These are phyloP conservation scores for Chionomys nivalis DNA, from an alignment of 2,113 vertebrate genomes.

Conservation along the genomic window DNA sequence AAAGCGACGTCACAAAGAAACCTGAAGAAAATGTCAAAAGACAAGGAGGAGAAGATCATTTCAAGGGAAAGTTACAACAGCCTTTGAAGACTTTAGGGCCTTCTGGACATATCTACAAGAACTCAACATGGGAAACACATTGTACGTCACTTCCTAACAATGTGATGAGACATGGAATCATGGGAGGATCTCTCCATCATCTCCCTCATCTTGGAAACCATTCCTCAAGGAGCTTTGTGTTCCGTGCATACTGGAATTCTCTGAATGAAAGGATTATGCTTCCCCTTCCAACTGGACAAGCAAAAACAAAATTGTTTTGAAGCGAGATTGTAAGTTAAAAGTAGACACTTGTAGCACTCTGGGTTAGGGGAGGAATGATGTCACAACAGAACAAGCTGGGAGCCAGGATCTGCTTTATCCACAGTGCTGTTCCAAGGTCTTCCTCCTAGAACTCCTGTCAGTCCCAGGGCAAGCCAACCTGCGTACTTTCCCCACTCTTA, in stretches of 20 bases:
- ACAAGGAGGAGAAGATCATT: not conserved
- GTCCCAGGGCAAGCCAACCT: not conserved
- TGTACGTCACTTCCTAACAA: not conserved
- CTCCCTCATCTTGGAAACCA: not conserved
- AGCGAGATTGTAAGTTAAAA: not conserved
- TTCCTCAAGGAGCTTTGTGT: not conserved
- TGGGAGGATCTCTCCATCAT: not conserved
- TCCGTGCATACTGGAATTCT: fast-evolving
- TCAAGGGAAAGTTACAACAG: not conserved
- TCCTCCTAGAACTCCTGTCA: not conserved
- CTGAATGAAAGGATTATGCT: not conserved
- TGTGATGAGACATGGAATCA: not conserved
- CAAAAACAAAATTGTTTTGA: not conserved
- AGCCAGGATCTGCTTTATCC: not conserved
- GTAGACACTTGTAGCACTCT: not conserved
- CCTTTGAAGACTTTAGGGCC: not conserved
- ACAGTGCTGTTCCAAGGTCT: not conserved
- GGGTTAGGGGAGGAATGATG: not conserved
- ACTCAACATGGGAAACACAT: not conserved
- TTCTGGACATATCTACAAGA: not conserved
- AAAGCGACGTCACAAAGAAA: not conserved
- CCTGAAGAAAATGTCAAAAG: not conserved
- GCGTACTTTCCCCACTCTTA: not conserved
- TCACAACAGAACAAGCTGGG: not conserved
- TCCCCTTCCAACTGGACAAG: not conserved